A percentile compares a stretch with the other conserved stretches of the same genome.
Conservation (phyloP, 2,888 invertebrate species). For the Nomada ferruginata region DNA sequence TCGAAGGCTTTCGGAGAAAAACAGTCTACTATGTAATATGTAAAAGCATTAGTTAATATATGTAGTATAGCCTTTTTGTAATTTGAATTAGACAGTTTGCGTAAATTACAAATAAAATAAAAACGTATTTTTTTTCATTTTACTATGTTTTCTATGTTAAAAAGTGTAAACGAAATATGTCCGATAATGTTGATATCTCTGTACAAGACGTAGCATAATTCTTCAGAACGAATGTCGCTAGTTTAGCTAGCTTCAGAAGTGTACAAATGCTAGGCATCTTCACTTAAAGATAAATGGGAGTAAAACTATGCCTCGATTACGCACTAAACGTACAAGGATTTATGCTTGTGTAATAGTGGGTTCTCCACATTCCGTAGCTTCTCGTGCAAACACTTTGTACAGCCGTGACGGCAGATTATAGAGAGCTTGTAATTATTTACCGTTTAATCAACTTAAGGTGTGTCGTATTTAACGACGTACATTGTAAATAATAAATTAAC, state of each 20-base stretch:
- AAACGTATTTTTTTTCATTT: neutral
- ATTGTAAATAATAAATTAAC: no score
- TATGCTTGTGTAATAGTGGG: constrained; percentile 71
- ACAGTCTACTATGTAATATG: constrained; percentile 2
- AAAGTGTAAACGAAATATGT: constrained; percentile 26
- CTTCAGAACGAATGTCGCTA: constrained; percentile 51
- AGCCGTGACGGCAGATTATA: neutral
- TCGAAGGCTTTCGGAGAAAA: constrained; percentile 35
- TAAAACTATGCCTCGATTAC: constrained; percentile 72
- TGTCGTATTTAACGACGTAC: neutral
- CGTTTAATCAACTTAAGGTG: neutral
- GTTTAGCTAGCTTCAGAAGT: constrained; percentile 58
- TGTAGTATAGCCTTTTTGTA: neutral
- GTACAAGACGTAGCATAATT: constrained; percentile 20
- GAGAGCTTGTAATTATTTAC: constrained; percentile 4
- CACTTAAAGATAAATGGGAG: constrained; percentile 66
- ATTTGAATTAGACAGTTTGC: neutral
- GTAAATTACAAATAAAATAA: no score
- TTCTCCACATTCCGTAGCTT: constrained; percentile 33
- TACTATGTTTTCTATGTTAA: no score
- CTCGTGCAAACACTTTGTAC: constrained; percentile 13
- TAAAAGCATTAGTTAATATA: neutral
- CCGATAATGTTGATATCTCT: constrained; percentile 33
- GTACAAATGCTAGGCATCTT: constrained; percentile 67
- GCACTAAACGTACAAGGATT: constrained; percentile 69